Conservation (phyloP, 2,113 vertebrate genomes). For the Oryzias celebensis region DNA sequence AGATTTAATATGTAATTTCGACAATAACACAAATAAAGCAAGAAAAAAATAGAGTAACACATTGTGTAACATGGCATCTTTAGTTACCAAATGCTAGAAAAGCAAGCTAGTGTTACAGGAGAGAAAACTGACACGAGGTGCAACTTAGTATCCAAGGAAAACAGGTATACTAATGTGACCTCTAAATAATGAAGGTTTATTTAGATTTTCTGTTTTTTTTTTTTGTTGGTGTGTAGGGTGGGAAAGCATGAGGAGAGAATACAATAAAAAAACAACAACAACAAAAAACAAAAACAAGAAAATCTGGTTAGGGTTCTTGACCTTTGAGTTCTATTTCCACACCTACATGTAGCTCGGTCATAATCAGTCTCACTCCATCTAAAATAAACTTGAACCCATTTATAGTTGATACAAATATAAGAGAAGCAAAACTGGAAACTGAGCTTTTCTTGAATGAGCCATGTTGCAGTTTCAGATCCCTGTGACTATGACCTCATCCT, state of each 20-base stretch:
- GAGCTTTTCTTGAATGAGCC: conserved; percentile 23
- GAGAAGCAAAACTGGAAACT: conserved; percentile 21
- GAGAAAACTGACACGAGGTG: conserved; percentile 4
- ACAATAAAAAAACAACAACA: background rate
- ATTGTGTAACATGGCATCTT: conserved; percentile 8
- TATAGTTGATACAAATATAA: background rate
- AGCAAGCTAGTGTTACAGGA: background rate
- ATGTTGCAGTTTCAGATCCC: conserved; percentile 24
- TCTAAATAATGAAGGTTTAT: no score
- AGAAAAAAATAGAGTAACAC: background rate
- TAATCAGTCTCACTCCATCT: conserved; percentile 29
- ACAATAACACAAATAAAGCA: no score
- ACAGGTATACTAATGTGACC: no score
- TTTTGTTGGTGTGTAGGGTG: no score
- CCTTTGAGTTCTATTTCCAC: conserved; percentile 14
- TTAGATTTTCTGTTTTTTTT: no score
- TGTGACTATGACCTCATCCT: conserved; percentile 53
- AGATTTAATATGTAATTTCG: conserved; percentile 2
- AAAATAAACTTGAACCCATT: conserved; percentile 14
- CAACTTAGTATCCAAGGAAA: background rate
- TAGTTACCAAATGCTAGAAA: conserved; percentile 8
- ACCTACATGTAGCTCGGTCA: conserved; percentile 4
- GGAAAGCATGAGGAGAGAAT: no score
- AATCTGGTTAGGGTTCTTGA: background rate
- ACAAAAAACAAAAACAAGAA: conserved; percentile 5